Conservation (phyloP, 2,113 vertebrate genomes). For the Centropus bengalensis region DNA sequence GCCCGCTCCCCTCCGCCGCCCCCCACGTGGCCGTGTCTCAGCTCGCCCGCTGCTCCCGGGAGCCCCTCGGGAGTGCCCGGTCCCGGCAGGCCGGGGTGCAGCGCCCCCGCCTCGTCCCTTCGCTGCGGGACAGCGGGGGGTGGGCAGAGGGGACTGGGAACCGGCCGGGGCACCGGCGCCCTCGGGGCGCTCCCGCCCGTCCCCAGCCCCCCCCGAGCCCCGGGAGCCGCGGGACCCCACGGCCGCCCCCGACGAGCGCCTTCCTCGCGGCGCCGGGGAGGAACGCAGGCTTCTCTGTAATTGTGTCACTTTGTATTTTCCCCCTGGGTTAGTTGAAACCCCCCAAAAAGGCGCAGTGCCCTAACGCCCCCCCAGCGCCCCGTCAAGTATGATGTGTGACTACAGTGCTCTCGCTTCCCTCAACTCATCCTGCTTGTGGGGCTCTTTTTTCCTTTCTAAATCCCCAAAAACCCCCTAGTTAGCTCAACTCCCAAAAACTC, state of each 20-base stretch:
- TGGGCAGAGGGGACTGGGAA: too few species aligned
- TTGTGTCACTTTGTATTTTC: slow-evolving; percentile 59
- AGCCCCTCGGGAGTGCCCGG: too few species aligned
- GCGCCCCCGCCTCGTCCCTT: too few species aligned
- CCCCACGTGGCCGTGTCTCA: too few species aligned
- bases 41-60: too few species aligned
- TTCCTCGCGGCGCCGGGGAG: background rate
- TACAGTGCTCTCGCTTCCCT: slow-evolving; percentile 64
- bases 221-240: too few species aligned
- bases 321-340: slow-evolving; percentile 43
- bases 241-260: background rate
- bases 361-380: slow-evolving; percentile 67
- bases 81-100: too few species aligned
- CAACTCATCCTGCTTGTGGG: slow-evolving; percentile 59
- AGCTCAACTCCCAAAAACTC: slow-evolving; percentile 71
- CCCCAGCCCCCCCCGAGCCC: too few species aligned
- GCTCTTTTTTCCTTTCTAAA: background rate
- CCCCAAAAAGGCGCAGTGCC: slow-evolving; percentile 59
- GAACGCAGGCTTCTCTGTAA: slow-evolving; percentile 33
- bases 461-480: slow-evolving; percentile 60
- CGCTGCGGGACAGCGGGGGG: too few species aligned
- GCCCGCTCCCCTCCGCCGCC: too few species aligned
- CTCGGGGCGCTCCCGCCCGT: too few species aligned
- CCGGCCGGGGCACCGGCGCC: too few species aligned
- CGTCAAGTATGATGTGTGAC: slow-evolving; percentile 74